These are phyloP conservation scores for Stomatorhinus ivindoensis DNA, from an alignment of 2,113 vertebrate genomes.

Conservation along the genomic window DNA sequence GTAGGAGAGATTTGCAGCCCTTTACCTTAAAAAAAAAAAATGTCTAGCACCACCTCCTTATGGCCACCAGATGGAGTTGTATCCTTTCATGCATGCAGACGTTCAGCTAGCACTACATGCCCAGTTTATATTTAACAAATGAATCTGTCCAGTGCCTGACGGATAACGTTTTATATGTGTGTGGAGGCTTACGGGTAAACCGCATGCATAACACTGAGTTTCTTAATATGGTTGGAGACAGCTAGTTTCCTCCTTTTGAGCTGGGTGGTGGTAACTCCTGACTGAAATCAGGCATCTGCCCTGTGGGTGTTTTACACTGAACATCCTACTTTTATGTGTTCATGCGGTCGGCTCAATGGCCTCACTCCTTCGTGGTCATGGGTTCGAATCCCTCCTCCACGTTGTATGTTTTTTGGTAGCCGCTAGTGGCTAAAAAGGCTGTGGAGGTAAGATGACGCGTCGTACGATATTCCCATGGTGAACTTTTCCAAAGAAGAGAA, in stretches of 20 bases:
- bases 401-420: neutral
- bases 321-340: neutral
- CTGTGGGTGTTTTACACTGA: neutral
- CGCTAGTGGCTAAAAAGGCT: neutral
- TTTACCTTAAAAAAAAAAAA: neutral
- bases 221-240: neutral
- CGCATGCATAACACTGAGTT: neutral
- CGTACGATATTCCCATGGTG: neutral
- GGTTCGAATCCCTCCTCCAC: neutral
- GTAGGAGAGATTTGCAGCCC: neutral
- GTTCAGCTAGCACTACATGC: neutral
- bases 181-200: neutral
- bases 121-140: neutral
- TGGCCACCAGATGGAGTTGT: conserved; percentile 1
- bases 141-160: neutral
- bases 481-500: neutral
- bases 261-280: neutral
- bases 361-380: neutral
- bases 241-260: neutral
- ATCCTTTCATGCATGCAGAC: neutral
- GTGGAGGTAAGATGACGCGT: neutral
- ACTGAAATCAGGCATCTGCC: neutral
- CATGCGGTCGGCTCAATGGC: neutral
- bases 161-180: neutral
- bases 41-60: neutral